Percentiles rank a stretch among this genome's conserved stretches.
Conservation (phyloP, 1,140 invertebrate genomes). For the Theocolax elegans region DNA sequence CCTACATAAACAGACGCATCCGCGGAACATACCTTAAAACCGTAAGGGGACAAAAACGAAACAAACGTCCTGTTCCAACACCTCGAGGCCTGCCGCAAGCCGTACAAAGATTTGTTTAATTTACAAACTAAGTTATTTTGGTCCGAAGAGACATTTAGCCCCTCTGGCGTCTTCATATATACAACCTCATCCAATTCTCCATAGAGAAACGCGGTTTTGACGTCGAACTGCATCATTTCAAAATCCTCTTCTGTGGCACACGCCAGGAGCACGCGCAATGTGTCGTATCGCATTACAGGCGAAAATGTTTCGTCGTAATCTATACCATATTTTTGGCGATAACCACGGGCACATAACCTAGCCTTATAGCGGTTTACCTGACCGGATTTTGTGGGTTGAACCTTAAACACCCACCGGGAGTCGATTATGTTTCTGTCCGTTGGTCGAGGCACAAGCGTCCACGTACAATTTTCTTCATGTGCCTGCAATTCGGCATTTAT, state of each 20-base stretch:
- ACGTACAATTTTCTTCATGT: slow-evolving; percentile 54
- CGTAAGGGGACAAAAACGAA: no score
- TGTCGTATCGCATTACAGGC: slow-evolving; percentile 45
- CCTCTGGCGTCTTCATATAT: slow-evolving; percentile 55
- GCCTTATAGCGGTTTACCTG: slow-evolving; percentile 43
- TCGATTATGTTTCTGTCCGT: slow-evolving; percentile 42
- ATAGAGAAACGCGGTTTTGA: no score
- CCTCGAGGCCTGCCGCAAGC: no score
- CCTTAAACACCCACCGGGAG: slow-evolving; percentile 52
- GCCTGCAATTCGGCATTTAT: slow-evolving; percentile 55
- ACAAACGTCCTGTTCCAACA: no score
- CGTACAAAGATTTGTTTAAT: slow-evolving; percentile 46
- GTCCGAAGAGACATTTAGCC: slow-evolving; percentile 17
- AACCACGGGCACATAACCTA: slow-evolving; percentile 50
- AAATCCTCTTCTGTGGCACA: slow-evolving; percentile 45
- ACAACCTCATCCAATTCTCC: slow-evolving; percentile 55
- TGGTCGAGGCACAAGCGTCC: slow-evolving; percentile 46
- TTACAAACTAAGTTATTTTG: slow-evolving; percentile 22
- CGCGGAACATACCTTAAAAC: no score
- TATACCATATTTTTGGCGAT: slow-evolving; percentile 44
- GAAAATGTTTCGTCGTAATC: slow-evolving; percentile 53
- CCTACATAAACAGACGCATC: no score
- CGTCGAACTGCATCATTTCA: slow-evolving; percentile 54
- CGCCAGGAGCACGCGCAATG: slow-evolving; percentile 51
- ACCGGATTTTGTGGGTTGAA: slow-evolving; percentile 1